phyloP scores from a whole-genome alignment of 2,888 invertebrate genomes.

The Phorcus lineatus region DNA sequence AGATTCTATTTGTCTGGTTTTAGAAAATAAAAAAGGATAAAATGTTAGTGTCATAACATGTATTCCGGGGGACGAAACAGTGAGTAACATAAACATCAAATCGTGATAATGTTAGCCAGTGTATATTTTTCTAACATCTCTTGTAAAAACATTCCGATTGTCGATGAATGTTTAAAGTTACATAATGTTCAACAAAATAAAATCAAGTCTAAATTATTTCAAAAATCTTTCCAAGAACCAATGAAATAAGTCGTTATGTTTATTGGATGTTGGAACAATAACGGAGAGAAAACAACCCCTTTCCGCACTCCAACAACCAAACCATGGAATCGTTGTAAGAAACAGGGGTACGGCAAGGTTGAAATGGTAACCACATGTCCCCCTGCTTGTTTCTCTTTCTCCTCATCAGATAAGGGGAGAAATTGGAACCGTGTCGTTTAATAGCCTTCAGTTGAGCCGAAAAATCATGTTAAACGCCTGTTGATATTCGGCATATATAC shows the following conservation, averaged over 20 bases:
- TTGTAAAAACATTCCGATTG: not conserved
- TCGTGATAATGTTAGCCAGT: no score
- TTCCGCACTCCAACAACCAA: not conserved
- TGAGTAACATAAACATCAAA: no score
- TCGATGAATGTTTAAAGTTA: not conserved
- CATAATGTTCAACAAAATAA: not conserved
- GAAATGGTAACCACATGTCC: not conserved
- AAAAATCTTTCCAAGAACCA: slow-evolving; percentile 10
- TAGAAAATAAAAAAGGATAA: no score
- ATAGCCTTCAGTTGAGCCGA: not conserved
- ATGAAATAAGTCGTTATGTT: slow-evolving; percentile 4
- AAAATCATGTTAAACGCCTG: not conserved
- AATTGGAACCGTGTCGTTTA: not conserved
- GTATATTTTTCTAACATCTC: not conserved
- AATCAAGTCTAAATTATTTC: not conserved
- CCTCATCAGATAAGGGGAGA: not conserved
- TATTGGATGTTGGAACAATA: not conserved
- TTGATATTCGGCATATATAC: not conserved
- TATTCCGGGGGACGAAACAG: no score
- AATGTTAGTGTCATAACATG: no score
- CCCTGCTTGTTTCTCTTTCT: not conserved
- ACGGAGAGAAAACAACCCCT: not conserved
- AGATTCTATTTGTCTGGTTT: no score
- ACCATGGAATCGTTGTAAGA: not conserved
- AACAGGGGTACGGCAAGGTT: not conserved